These are phyloP conservation scores for Cacatua alba DNA, from an alignment of 2,113 vertebrate genomes.

Conservation along the genomic window DNA sequence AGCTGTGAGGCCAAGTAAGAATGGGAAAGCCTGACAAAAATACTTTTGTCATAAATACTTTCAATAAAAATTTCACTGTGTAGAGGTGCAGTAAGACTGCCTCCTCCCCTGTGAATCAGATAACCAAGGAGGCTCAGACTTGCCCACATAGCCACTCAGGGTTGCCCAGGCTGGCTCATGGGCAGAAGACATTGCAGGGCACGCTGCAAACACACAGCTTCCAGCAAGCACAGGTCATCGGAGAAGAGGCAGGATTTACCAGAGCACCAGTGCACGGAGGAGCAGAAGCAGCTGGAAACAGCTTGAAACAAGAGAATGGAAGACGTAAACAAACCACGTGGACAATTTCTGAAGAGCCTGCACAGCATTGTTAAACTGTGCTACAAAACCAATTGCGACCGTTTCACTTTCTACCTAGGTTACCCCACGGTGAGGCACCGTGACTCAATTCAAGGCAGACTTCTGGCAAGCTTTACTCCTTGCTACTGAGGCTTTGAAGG, in stretches of 20 bases:
- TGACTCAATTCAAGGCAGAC: not conserved
- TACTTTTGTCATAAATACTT: not conserved
- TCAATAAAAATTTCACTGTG: not conserved
- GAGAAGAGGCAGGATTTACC: not conserved
- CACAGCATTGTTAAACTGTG: not conserved
- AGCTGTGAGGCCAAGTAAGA: not conserved
- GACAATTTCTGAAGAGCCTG: not conserved
- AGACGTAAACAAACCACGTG: not conserved
- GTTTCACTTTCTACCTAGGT: not conserved
- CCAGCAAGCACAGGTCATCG: too few relatives aligned
- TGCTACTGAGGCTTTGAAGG: not conserved
- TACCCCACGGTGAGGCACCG: not conserved
- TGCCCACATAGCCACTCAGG: not conserved
- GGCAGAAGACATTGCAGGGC: not conserved
- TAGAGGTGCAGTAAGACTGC: not conserved
- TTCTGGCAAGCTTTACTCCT: not conserved
- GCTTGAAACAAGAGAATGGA: not conserved
- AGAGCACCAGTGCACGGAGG: not conserved
- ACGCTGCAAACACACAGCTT: not conserved
- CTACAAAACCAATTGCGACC: not conserved
- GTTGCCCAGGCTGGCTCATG: not conserved
- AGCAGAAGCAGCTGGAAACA: not conserved
- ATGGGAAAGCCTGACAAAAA: not conserved
- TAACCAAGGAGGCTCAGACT: not conserved
- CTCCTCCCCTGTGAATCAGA: not conserved